Base-by-base conservation (phyloP, 2,888 invertebrate genomes). In the Dione vanillae region DNA sequence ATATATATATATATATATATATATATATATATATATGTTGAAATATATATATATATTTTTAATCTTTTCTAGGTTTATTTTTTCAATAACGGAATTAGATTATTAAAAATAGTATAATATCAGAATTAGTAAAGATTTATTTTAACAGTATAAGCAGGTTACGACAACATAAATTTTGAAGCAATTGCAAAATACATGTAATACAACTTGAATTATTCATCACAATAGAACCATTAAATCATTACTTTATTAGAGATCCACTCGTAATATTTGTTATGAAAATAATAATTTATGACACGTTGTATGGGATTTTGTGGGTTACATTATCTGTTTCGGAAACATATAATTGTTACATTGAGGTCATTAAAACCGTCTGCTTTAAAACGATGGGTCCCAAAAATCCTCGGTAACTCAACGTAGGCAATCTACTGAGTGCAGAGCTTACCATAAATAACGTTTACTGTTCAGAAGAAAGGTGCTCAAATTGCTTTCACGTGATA, bases 371-470 rank as follows among this genome's bases (percentile, higher is more conserved):
- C 54, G 49, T 51, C 37, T 14, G 8, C 40, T 14, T 40, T 51
- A 37, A 19, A 64, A 49, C 35, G 49, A 51, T 51, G 40, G 49
- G 40, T 40, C 19, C 80, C 83, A 82, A 88, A 89, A 89, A 89
- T 87, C 87, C 86, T 83, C 83, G 86, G 83, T 84, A 87, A 87
- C 87, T 85, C 82, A 81, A 86, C 86, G 86, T 86, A 85, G 84
- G 82, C 88, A 87, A 90, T 90, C 87, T 85, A 87, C 84, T 85
- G 88, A 90, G 89, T 89, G 87, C 85, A 81, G 81, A 79, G 90
- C 89, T 91, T 88, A 89, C 87, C 89, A 91, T 92, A 91, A 92
- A 92, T 92, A 92, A 91, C 89, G 85, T 90, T 91, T 91, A 92
- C 86, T 90, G 87, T 87, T 82, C 82, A 80, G 82, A 82, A 79